phyloP scores from a whole-genome alignment of 2,888 invertebrate species.

The Bedellia somnulentella region DNA sequence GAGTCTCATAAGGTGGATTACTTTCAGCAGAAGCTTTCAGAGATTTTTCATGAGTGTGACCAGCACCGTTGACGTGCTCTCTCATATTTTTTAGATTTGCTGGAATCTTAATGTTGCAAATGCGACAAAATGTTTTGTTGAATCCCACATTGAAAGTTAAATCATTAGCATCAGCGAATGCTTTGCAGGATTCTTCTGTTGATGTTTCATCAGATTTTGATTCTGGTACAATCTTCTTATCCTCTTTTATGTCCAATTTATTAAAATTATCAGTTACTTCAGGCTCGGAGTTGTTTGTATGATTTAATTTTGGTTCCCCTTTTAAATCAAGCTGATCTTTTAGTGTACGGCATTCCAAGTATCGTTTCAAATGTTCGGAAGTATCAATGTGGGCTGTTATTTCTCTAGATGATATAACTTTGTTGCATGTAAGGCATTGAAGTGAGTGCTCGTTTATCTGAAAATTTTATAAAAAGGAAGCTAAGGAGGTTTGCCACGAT shows the following conservation, averaged over 20 bases:
- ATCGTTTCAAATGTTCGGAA: slow-evolving; percentile 12
- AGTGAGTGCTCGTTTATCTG: slow-evolving; percentile 22
- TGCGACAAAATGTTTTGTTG: slow-evolving; percentile 12
- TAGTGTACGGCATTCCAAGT: slow-evolving; percentile 10
- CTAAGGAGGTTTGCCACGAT: too few species aligned
- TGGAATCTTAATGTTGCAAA: slow-evolving; percentile 13
- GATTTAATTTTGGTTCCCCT: not conserved
- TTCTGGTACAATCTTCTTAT: too few species aligned
- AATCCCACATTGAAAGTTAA: slow-evolving; percentile 7
- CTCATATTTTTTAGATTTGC: slow-evolving; percentile 12
- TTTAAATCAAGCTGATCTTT: not conserved
- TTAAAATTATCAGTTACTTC: too few species aligned
- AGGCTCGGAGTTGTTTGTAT: too few species aligned
- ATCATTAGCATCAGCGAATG: slow-evolving; percentile 12
- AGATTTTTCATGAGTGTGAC: slow-evolving; percentile 6
- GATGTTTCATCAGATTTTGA: not conserved
- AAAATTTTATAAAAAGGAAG: too few species aligned
- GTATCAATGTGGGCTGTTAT: slow-evolving; percentile 13
- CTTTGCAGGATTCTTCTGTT: slow-evolving; percentile 3
- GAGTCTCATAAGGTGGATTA: not conserved
- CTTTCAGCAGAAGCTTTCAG: not conserved
- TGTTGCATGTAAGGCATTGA: slow-evolving; percentile 26
- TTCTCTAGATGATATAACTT: slow-evolving; percentile 11
- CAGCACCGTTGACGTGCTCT: slow-evolving; percentile 11
- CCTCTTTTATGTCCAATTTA: too few species aligned